Percentiles rank a stretch among this genome's conserved stretches.
These are phyloP conservation scores for Cochlearius cochlearius DNA, from an alignment of 2,113 vertebrate species.

Conservation along the genomic window DNA sequence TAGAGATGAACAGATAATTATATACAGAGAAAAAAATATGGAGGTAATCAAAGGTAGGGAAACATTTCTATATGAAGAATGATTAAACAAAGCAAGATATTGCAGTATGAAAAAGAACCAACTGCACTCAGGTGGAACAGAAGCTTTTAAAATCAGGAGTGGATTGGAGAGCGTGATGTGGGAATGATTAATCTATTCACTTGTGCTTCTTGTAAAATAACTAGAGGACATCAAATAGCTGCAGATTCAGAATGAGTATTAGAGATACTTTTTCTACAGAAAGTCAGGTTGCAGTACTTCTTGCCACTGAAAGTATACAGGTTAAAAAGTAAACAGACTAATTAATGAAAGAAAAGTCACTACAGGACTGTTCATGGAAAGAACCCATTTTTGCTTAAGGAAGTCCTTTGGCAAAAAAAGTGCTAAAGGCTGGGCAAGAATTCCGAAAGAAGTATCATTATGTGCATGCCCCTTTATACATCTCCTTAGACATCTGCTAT, in stretches of 20 bases:
- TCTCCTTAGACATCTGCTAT: background rate
- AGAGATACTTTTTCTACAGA: background rate
- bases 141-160: background rate
- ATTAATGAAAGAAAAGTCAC: background rate
- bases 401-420: background rate
- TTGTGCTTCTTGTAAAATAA: background rate
- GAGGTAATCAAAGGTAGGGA: background rate
- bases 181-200: background rate
- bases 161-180: background rate
- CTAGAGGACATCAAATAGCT: background rate
- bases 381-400: rapidly evolving
- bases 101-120: background rate
- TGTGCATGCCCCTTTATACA: background rate
- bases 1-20: background rate
- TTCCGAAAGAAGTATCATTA: background rate
- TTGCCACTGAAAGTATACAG: background rate
- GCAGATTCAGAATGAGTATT: background rate
- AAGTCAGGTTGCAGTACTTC: background rate
- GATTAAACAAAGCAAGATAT: background rate
- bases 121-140: background rate
- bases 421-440: background rate
- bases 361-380: background rate
- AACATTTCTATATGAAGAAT: background rate
- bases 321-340: background rate
- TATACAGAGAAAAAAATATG: background rate